Evolutionary conservation across 2,888 invertebrate genomes (phyloP).

Genomic region (Orchesella flavescens): DNA sequence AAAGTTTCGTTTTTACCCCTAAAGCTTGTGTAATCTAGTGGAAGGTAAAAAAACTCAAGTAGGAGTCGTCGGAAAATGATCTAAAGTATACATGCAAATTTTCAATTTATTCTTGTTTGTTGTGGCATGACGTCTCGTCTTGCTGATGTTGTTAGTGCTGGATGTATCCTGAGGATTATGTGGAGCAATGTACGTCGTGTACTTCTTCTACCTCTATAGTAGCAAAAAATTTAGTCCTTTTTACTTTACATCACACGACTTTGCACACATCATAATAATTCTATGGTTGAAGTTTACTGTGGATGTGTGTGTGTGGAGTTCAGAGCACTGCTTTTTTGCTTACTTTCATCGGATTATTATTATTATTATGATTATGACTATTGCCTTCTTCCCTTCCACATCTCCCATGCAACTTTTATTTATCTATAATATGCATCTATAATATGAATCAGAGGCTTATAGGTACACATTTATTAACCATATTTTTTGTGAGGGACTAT

Average conservation of each 20-base stretch:
- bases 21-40: constrained; percentile 37
- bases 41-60: background rate
- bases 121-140: background rate
- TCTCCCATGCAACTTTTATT: constrained; percentile 9
- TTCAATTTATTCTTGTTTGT: constrained; percentile 49
- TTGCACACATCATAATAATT: background rate
- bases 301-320: constrained; percentile 8
- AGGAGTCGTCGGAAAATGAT: background rate
- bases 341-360: constrained; percentile 23
- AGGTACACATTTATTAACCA: too few species aligned
- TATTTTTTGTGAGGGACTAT: background rate
- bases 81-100: constrained; percentile 40
- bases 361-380: constrained; percentile 25
- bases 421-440: background rate
- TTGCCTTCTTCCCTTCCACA: constrained; percentile 21
- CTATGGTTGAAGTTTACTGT: background rate
- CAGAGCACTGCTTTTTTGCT: background rate
- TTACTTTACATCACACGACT: too few species aligned
- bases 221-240: too few species aligned
- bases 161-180: too few species aligned
- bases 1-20: background rate
- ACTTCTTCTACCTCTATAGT: too few species aligned
- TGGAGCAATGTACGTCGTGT: too few species aligned
- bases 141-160: too few species aligned
- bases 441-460: too few species aligned